Evolutionary conservation across 2,797 vertebrate genomes (phyloP).

Genomic region (Tenualosa thibaudeaui): DNA sequence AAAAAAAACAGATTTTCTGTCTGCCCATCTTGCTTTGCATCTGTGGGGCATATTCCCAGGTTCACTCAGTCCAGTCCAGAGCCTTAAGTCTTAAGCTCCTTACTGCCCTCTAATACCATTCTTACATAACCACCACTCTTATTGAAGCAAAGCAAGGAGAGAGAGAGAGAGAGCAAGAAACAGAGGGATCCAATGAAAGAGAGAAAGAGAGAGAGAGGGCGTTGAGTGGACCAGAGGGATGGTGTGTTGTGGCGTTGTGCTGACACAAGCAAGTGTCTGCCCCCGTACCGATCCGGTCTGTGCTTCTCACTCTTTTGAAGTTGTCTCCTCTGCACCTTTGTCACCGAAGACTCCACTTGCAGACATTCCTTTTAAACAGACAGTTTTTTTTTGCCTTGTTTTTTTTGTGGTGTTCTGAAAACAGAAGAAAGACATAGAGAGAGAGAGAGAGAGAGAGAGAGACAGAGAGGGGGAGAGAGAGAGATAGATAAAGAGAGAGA

Average conservation of each 20-base stretch:
- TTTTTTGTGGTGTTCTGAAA: neutral
- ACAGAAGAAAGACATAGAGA: neutral
- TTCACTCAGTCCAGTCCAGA: neutral
- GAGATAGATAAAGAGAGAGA: too few species aligned
- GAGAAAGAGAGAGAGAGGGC: neutral
- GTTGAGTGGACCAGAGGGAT: neutral
- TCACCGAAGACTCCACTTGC: neutral
- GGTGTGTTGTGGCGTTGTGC: slow-evolving; percentile 11
- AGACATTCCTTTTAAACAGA: slow-evolving; percentile 34
- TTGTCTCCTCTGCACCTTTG: neutral
- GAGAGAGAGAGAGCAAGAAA: slow-evolving; percentile 10
- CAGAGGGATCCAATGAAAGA: slow-evolving; percentile 23
- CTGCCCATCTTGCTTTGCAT: slow-evolving; percentile 1
- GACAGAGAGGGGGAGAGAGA: too few species aligned
- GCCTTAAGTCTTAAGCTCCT: neutral
- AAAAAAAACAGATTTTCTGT: neutral
- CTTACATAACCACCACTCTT: slow-evolving; percentile 6
- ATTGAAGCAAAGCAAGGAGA: neutral
- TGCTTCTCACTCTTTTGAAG: neutral
- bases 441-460: too few species aligned
- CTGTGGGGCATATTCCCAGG: neutral
- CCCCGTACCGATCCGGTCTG: neutral
- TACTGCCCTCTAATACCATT: neutral
- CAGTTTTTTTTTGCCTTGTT: slow-evolving; percentile 25
- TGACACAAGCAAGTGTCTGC: slow-evolving; percentile 37